These are phyloP conservation scores for Hedya salicella DNA, from an alignment of 2,888 invertebrate species.

Conservation along the genomic window DNA sequence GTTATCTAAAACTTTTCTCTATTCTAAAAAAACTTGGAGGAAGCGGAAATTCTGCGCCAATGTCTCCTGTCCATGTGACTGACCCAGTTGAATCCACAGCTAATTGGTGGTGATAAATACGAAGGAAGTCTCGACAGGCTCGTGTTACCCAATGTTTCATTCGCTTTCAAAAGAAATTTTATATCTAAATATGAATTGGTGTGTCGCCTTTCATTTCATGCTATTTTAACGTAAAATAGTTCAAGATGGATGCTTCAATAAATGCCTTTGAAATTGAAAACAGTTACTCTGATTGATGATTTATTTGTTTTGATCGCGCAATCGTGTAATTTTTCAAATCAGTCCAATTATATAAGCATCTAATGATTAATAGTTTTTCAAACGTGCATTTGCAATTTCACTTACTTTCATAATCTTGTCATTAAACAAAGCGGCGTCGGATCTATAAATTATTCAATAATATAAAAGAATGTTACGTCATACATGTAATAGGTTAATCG, in stretches of 20 bases:
- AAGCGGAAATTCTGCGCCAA: conserved; percentile 36
- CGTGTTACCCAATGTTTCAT: conserved; percentile 43
- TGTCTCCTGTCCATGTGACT: conserved; percentile 36
- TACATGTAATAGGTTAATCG: conserved; percentile 64
- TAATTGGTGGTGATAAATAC: conserved; percentile 75
- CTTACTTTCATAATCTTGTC: conserved; percentile 45
- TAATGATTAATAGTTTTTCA: conserved; percentile 38
- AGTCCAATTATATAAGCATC: conserved; percentile 35
- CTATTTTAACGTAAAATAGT: conserved; percentile 24
- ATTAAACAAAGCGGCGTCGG: conserved; percentile 43
- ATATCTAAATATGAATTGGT: conserved; percentile 16
- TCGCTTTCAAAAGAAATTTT: conserved; percentile 32
- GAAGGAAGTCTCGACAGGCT: conserved; percentile 57
- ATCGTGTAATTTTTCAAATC: conserved; percentile 33
- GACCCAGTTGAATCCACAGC: conserved; percentile 67
- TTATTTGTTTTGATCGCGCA: conserved; percentile 27
- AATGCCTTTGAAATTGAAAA: conserved; percentile 16
- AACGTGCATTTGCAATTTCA: conserved; percentile 46
- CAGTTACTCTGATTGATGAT: conserved; percentile 2
- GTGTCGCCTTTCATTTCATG: conserved; percentile 29
- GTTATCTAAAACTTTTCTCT: conserved; percentile 26
- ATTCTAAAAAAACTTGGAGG: conserved; percentile 30
- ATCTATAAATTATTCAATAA: conserved; percentile 54
- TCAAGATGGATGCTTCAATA: conserved; percentile 17
- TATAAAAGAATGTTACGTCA: conserved; percentile 57